Evolutionary conservation across 2,797 vertebrate species (phyloP).

Genomic region (Rhabdophis nuchalis): DNA sequence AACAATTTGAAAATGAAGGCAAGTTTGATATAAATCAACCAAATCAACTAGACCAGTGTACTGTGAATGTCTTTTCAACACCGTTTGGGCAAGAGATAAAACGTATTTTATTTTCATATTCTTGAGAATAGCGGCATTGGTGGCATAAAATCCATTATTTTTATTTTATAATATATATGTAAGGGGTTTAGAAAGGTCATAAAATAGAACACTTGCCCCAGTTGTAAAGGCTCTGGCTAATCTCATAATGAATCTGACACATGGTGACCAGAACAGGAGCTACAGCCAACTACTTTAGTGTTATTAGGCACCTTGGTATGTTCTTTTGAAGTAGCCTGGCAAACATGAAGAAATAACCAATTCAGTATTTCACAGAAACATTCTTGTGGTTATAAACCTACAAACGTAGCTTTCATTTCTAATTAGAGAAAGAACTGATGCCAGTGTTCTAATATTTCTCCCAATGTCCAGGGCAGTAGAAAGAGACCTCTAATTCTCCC

Average conservation of each 20-base stretch:
- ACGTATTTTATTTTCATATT: not conserved
- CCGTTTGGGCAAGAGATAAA: not conserved
- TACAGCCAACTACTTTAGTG: not conserved
- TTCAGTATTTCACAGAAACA: not conserved
- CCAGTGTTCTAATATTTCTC: slow-evolving; percentile 22
- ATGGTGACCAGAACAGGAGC: not conserved
- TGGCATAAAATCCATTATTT: not conserved
- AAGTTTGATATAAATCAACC: not conserved
- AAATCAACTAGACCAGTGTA: not conserved
- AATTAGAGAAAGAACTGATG: slow-evolving; percentile 25
- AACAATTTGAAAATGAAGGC: not conserved
- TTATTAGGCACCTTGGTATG: not conserved
- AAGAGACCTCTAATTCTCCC: not conserved
- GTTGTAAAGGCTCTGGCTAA: not conserved
- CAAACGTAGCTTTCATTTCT: not conserved
- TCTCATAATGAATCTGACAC: not conserved
- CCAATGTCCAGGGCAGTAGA: slow-evolving; percentile 10
- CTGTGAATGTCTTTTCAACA: not conserved
- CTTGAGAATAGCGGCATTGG: not conserved
- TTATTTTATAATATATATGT: slow-evolving; percentile 8
- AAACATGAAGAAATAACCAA: not conserved
- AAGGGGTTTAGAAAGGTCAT: not conserved
- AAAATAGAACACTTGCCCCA: not conserved
- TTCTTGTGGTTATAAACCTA: slow-evolving; percentile 3
- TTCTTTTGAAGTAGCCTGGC: not conserved